phyloP scores from a whole-genome alignment of 2,113 vertebrate species.

The Orthonyx spaldingii region DNA sequence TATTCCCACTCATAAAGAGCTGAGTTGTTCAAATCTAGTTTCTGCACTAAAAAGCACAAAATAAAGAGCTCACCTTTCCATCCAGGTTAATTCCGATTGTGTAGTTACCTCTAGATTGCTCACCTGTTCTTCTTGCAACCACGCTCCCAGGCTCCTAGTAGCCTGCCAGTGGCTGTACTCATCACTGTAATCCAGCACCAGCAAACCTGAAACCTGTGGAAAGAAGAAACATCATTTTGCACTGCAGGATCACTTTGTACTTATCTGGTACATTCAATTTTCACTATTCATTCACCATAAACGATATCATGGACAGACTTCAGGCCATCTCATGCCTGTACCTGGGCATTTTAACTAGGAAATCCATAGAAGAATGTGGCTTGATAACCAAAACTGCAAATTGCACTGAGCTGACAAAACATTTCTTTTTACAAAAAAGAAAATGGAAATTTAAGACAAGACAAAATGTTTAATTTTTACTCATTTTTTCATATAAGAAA shows the following conservation, averaged over 20 bases:
- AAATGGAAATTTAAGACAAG: neutral
- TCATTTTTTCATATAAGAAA: neutral
- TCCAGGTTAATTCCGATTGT: neutral
- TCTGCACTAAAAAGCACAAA: neutral
- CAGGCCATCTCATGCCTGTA: neutral
- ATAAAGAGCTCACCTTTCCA: neutral
- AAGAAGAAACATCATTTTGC: neutral
- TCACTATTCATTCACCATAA: neutral
- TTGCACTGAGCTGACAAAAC: neutral
- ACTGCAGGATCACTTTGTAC: neutral
- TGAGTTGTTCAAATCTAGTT: neutral
- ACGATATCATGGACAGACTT: neutral
- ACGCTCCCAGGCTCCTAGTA: constrained; percentile 83
- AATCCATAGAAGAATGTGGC: neutral
- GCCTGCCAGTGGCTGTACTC: constrained; percentile 95
- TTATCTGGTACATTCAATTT: neutral
- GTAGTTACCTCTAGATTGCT: neutral
- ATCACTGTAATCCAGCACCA: constrained; percentile 88
- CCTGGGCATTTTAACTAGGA: neutral
- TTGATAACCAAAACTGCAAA: neutral
- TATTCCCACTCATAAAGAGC: neutral
- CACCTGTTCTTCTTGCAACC: constrained; percentile 92
- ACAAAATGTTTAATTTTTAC: neutral
- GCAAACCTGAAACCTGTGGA: constrained; percentile 85
- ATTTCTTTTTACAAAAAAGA: neutral